Evolutionary conservation across 2,888 invertebrate genomes (phyloP).

Genomic region (Phlogophora meticulosa): DNA sequence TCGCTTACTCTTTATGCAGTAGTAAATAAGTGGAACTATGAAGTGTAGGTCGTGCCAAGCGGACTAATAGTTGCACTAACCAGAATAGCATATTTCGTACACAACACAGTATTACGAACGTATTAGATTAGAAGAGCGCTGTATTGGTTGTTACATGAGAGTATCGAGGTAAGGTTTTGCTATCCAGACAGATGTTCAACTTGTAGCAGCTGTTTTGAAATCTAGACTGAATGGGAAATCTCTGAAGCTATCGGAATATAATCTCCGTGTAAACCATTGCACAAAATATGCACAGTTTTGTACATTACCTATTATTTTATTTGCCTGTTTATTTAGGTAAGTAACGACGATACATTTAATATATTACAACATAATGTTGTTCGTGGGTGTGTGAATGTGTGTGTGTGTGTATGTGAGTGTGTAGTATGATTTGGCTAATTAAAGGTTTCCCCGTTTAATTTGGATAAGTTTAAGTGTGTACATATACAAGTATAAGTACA

Average conservation of each 20-base stretch:
- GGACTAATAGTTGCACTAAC: conserved; percentile 18
- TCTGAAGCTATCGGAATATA: conserved; percentile 6
- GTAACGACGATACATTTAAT: too few relatives aligned
- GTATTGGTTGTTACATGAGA: conserved; percentile 15
- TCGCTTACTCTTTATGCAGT: conserved; percentile 26
- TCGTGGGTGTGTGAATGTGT: too few relatives aligned
- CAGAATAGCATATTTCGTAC: neutral
- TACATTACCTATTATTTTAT: too few relatives aligned
- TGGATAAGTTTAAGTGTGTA: too few relatives aligned
- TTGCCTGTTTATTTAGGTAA: too few relatives aligned
- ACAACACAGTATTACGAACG: conserved; percentile 8
- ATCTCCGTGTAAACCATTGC: neutral
- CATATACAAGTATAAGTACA: too few relatives aligned
- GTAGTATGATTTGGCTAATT: too few relatives aligned
- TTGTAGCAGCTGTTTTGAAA: conserved; percentile 16
- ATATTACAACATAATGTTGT: too few relatives aligned
- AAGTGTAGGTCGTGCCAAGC: conserved; percentile 20
- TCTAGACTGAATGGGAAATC: conserved; percentile 2
- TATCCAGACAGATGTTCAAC: conserved; percentile 27
- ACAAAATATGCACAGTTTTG: too few relatives aligned
- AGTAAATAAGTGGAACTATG: conserved; percentile 20
- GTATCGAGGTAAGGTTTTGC: conserved; percentile 21
- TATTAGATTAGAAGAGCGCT: conserved; percentile 12
- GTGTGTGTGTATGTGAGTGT: too few relatives aligned
- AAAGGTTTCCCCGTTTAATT: too few relatives aligned